These are phyloP conservation scores for Chaunax sp. DNA, from an alignment of 2,797 vertebrate genomes.

Conservation along the genomic window DNA sequence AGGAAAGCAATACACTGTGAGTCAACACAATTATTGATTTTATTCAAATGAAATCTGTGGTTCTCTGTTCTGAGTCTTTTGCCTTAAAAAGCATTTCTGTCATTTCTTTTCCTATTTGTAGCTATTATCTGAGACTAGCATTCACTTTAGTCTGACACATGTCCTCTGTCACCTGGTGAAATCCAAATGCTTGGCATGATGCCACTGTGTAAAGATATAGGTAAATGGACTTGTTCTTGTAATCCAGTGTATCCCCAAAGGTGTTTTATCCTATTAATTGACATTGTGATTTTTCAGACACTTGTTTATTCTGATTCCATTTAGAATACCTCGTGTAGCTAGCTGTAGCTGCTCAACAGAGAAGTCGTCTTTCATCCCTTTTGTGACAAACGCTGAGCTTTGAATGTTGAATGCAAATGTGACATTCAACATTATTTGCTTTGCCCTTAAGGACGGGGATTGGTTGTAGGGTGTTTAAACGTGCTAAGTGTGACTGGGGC, in stretches of 20 bases:
- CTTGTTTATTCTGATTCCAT: conserved; percentile 6
- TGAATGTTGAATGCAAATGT: conserved; percentile 68
- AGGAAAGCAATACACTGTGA: conserved; percentile 81
- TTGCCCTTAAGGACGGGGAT: conserved; percentile 59
- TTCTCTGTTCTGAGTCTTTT: conserved; percentile 56
- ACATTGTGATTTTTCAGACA: conserved; percentile 22
- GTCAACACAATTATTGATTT: conserved; percentile 86
- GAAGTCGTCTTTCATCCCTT: conserved; percentile 31
- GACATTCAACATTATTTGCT: conserved; percentile 66
- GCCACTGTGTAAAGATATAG: conserved; percentile 26
- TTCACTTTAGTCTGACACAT: conserved; percentile 34
- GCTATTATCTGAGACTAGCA: conserved; percentile 37
- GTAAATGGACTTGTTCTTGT: conserved; percentile 30
- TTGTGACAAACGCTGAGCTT: conserved; percentile 51
- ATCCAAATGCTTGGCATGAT: conserved; percentile 29
- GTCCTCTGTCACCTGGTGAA: conserved; percentile 35
- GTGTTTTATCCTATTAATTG: conserved; percentile 25
- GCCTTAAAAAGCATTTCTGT: conserved; percentile 56
- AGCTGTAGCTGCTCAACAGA: conserved; percentile 37
- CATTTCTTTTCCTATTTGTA: conserved; percentile 24
- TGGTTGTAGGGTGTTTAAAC: conserved; percentile 59
- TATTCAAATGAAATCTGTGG: conserved; percentile 76
- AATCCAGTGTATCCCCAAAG: conserved; percentile 19
- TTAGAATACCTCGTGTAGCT: not conserved
- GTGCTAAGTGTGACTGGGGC: conserved; percentile 69